Evolutionary conservation across 2,797 vertebrate species (phyloP), one percentile per base, ranked within the genome.

Genomic region (Enteromius radiatus): DNA sequence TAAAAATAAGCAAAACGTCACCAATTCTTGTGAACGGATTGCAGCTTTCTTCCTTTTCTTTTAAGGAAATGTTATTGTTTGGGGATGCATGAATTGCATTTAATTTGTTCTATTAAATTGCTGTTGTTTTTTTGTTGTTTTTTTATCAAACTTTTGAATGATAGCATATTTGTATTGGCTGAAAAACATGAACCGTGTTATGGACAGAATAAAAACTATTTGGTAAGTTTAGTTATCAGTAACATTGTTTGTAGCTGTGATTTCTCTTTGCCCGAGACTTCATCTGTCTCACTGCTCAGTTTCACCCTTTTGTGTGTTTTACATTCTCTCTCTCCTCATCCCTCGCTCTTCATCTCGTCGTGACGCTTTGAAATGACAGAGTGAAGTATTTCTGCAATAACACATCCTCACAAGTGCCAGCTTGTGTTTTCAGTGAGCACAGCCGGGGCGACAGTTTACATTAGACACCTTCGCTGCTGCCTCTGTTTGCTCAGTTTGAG

Each of bases 401-500:
- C 63, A 49, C 77, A n/a, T 76, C 64, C n/a, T 56, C 41, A 38
- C 49, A 52, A 70, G 78, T 81, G 52, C 64, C 47, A 76, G 59
- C 54, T 69, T 63, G 73, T 81, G 79, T 81, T 76, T 81, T 65
- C 61, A 68, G 65, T 63, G 38, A 83, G 38, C 81, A 47, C 45
- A 76, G 82, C 38, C 36, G 45, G 76, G 82, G 67, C n/a, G 75
- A 56, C 76, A 14, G 63, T 81, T 80, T 81, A 75, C 52, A 73
- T 64, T 76, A 68, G 64, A 65, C 74, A 63, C 67, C 74, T 73
- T 80, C 33, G 36, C 65, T n/a, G 23, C 84, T 56, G 73, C 83
- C 85, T 83, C 36, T 80, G 79, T 88, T 89, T 83, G 17, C 36
- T 84, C 84, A 86, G 76, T 64, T 61, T 59, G 56, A 33, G 54